Evolutionary conservation across 2,888 invertebrate genomes (phyloP).

Genomic region (Sinotaia quadrata): DNA sequence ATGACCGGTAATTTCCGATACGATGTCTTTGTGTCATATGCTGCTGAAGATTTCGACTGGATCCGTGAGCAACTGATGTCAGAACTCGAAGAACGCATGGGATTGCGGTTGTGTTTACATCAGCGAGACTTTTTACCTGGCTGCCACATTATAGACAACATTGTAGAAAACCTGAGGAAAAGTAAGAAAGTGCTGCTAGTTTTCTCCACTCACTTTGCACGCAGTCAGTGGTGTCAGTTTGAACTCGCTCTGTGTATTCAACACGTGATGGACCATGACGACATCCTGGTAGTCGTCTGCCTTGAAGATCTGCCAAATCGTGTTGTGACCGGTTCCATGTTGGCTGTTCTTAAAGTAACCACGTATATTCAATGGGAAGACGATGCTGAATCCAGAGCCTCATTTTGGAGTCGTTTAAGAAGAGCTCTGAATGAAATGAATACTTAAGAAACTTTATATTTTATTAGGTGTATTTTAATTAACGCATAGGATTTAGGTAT

Average conservation of each 20-base stretch:
- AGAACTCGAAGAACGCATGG: conserved; percentile 75
- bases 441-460: too few species aligned
- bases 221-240: conserved; percentile 50
- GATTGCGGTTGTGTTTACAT: conserved; percentile 76
- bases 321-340: conserved; percentile 78
- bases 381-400: neutral
- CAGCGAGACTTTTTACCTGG: conserved; percentile 83
- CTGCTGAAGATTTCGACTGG: conserved; percentile 79
- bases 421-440: conserved; percentile 3
- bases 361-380: conserved; percentile 72
- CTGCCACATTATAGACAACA: conserved; percentile 80
- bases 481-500: too few species aligned
- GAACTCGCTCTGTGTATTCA: conserved; percentile 35
- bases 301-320: conserved; percentile 79
- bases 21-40: conserved; percentile 82
- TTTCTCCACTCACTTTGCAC: conserved; percentile 75
- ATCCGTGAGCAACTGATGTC: conserved; percentile 79
- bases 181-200: conserved; percentile 79
- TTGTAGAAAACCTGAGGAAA: conserved; percentile 80
- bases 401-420: conserved; percentile 5
- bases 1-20: too few species aligned
- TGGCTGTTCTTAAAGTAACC: conserved; percentile 80
- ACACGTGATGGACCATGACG: conserved; percentile 28
- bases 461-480: too few species aligned
- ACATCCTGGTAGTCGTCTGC: conserved; percentile 76